phyloP scores from a whole-genome alignment of 53 echinoderm and acorn worm genomes.

The Astropecten irregularis region DNA sequence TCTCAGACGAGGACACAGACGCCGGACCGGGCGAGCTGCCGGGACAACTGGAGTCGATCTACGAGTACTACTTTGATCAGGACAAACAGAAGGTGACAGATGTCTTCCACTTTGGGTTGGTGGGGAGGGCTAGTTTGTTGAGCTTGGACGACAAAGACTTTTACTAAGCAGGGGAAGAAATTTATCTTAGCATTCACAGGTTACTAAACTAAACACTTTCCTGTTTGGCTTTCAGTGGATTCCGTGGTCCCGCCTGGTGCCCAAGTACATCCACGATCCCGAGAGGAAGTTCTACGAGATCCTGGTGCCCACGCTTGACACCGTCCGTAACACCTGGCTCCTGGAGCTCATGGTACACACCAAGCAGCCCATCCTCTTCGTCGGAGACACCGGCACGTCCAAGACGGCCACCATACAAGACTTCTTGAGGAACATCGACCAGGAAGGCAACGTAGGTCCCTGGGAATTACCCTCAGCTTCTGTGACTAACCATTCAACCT shows the following conservation, averaged over 20 bases:
- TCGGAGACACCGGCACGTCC: conserved; percentile 96
- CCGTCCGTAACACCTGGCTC: conserved; percentile 93
- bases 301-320: conserved; percentile 97
- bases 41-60: conserved; percentile 78
- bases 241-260: conserved; percentile 85
- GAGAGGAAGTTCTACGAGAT: conserved; percentile 96
- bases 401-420: conserved; percentile 99
- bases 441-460: conserved; percentile 87
- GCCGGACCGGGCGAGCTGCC: conserved; percentile 95
- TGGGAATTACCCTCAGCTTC: neutral
- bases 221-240: no score
- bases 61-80: conserved; percentile 92
- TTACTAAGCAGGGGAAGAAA: no score
- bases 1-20: conserved; percentile 67
- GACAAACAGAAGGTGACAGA: conserved; percentile 71
- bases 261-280: conserved; percentile 96
- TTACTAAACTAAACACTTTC: no score
- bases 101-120: no score
- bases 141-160: neutral
- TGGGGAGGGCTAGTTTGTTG: neutral
- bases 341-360: conserved; percentile 93
- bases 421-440: conserved; percentile 93
- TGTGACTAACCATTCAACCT: neutral
- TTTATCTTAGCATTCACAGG: no score
- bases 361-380: conserved; percentile 95